These are phyloP conservation scores for Borostomias antarcticus DNA, from an alignment of 2,797 vertebrate species.

Conservation along the genomic window DNA sequence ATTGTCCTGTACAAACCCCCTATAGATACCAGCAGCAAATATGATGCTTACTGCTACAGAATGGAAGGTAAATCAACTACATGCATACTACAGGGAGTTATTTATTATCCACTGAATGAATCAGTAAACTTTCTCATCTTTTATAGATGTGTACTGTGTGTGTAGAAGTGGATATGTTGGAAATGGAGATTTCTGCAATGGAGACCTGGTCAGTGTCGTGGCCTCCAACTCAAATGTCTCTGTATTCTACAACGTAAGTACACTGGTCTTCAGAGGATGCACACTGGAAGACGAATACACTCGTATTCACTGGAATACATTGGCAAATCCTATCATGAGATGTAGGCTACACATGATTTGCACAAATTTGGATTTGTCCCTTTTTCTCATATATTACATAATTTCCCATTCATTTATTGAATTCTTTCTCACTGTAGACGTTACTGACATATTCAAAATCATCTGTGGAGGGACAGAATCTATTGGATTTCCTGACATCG, in stretches of 20 bases:
- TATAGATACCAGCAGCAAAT: conserved; percentile 77
- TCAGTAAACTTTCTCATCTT: neutral
- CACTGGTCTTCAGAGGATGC: neutral
- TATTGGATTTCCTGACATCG: conserved; percentile 82
- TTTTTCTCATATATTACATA: neutral
- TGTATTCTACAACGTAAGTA: conserved; percentile 87
- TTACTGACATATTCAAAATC: conserved; percentile 81
- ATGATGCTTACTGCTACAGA: conserved; percentile 92
- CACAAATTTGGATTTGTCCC: neutral
- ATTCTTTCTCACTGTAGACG: conserved; percentile 65
- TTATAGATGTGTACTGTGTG: conserved; percentile 83
- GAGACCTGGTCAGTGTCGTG: conserved; percentile 84
- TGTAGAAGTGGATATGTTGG: conserved; percentile 85
- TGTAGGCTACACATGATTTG: neutral
- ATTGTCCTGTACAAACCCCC: conserved; percentile 83
- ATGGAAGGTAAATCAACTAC: conserved; percentile 73
- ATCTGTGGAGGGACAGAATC: conserved; percentile 76
- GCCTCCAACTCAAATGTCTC: conserved; percentile 83
- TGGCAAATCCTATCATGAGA: no score
- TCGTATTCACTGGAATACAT: neutral
- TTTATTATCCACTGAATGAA: neutral
- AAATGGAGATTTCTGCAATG: conserved; percentile 85
- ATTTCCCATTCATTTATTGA: neutral
- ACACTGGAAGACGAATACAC: neutral
- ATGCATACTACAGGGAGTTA: neutral